Base-by-base conservation (phyloP, 2,113 vertebrate species). In the Acanthisitta chloris region DNA sequence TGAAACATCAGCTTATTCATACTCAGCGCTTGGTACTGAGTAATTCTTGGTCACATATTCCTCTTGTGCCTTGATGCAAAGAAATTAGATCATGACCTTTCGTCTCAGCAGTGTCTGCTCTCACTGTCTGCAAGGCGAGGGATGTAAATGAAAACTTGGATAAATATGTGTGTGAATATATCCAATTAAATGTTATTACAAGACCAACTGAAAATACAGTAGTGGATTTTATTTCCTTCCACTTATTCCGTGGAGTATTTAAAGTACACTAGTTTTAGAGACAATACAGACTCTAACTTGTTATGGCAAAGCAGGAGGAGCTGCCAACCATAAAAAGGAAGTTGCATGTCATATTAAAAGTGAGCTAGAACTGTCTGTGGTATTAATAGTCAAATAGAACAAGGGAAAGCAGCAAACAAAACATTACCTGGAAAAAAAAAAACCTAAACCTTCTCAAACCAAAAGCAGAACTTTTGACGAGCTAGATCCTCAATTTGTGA, bases 261-360 rank as follows among this genome's bases (percentile, higher is more conserved):
- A 4, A 15, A 34, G 18, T 1, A 5, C 5, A 7, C 8, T 1
- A 33, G n/a, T 40, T 91, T 81, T 51, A 40, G 40, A 49, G 61
- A 3, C 23, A 81, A 67, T 71, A 90, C 71, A 77, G 88, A 62
- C 42, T 29, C 16, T 13, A 29, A 40, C 29, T 70, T 19, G 33
- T 77, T 58, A 8, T 7, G 26, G 86, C 55, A 45, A 21, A 57
- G 89, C 69, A 26, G 76, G 61, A 90, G 66, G 83, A 74, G 82
- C 84, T 38, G 83, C 49, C 31, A 49, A 17, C 52, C 51, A 31
- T 51, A 43, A 88, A 90, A 83, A 95, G 86, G 94, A 96, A 96
- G 91, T 81, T 78, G n/a, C 33, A n/a, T 10, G 52, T 92, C 58
- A 34, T 46, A 36, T 52, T 73, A 92, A 76, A 94, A 92, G 89